Conservation (phyloP, 92 coral and sea anemone genomes). For the Palythoa grandiflora region DNA sequence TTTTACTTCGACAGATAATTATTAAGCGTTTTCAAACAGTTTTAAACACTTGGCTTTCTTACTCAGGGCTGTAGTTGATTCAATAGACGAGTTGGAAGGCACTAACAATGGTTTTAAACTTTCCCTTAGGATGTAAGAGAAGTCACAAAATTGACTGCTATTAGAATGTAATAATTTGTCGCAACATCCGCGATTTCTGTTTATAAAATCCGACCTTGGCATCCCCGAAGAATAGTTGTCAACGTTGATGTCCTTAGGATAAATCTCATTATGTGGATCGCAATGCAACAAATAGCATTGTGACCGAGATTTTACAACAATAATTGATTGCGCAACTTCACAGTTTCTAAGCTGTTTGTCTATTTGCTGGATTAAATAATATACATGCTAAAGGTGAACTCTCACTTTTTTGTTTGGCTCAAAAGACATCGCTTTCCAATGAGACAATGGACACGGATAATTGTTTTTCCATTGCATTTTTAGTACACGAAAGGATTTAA, state of each 20-base stretch:
- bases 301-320: conserved; percentile 1
- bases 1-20: background rate
- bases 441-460: background rate
- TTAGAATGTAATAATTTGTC: background rate
- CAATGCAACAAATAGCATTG: background rate
- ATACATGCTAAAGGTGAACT: conserved; percentile 28
- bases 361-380: conserved; percentile 34
- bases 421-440: background rate
- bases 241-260: too few species aligned
- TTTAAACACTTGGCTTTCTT: background rate
- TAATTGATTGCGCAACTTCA: background rate
- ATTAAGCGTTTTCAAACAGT: background rate
- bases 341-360: conserved; percentile 38
- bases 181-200: background rate
- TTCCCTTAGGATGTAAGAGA: background rate
- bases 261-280: too few species aligned
- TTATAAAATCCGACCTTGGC: too few species aligned
- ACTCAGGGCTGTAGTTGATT: background rate
- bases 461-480: background rate
- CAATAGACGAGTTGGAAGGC: background rate
- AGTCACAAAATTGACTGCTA: background rate
- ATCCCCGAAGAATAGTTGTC: too few species aligned
- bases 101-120: background rate
- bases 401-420: conserved; percentile 3
- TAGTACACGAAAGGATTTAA: background rate